Conservation (phyloP, 1,140 invertebrate species). For the Dolichoris vasculosae region DNA sequence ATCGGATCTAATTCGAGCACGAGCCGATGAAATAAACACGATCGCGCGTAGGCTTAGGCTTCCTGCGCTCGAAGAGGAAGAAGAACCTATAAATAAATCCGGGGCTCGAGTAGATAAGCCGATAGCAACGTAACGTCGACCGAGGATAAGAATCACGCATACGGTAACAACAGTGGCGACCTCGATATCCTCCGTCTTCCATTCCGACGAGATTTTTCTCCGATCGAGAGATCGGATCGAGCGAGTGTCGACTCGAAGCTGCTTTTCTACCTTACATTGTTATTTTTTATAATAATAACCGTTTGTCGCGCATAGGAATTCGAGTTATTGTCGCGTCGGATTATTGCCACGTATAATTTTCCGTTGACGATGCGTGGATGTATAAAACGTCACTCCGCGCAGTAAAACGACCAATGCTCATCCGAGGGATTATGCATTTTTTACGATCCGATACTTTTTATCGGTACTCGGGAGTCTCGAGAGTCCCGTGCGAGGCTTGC, state of each 20-base stretch:
- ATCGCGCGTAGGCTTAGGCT: background rate
- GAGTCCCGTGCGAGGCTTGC: background rate
- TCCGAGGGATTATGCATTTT: slow-evolving; percentile 18
- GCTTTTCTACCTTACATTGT: background rate
- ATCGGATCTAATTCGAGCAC: slow-evolving; percentile 25
- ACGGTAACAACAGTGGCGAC: background rate
- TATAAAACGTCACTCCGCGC: background rate
- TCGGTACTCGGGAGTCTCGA: background rate
- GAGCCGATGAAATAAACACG: slow-evolving; percentile 1
- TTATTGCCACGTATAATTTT: background rate
- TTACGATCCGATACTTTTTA: slow-evolving; percentile 14
- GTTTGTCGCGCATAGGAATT: background rate
- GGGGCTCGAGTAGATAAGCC: slow-evolving; percentile 8
- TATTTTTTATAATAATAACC: background rate
- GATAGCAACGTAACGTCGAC: background rate
- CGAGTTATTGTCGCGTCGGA: background rate
- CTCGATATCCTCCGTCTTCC: slow-evolving; percentile 21
- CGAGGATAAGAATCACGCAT: background rate
- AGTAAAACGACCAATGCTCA: background rate
- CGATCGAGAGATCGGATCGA: background rate
- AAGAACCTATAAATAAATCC: slow-evolving; percentile 21
- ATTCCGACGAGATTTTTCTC: slow-evolving; percentile 1
- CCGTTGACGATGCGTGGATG: background rate
- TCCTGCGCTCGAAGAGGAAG: background rate
- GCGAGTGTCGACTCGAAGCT: background rate